Conservation (phyloP, 2,888 invertebrate species). For the Spialia ferax region DNA sequence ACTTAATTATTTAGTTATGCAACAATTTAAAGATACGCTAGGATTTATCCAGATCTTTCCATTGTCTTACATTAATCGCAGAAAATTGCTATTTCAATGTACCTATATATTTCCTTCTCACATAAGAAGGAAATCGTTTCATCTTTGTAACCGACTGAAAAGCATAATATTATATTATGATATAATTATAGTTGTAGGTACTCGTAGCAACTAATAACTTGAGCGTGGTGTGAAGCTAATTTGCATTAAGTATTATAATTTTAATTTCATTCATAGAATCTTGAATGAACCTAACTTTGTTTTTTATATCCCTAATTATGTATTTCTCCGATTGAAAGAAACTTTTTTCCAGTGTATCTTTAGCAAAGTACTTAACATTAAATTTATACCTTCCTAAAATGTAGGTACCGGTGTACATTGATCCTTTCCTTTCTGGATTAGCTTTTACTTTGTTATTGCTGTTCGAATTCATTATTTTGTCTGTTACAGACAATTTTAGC, state of each 20-base stretch:
- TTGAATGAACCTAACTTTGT: background rate
- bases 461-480: too few species aligned
- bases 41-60: constrained; percentile 24
- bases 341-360: too few species aligned
- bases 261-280: background rate
- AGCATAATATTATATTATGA: background rate
- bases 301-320: too few species aligned
- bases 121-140: background rate
- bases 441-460: too few species aligned
- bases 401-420: too few species aligned
- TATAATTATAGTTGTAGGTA: background rate
- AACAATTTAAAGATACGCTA: constrained; percentile 3
- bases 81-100: background rate
- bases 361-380: too few species aligned
- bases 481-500: too few species aligned
- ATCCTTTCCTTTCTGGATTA: too few species aligned
- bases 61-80: constrained; percentile 13
- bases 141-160: background rate
- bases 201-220: background rate
- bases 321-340: too few species aligned
- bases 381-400: too few species aligned
- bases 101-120: too few species aligned
- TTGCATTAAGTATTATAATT: constrained; percentile 4
- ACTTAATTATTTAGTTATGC: constrained; percentile 26
- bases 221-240: background rate